phyloP scores from a whole-genome alignment of 2,113 vertebrate species.

The Ancistrus triradiatus region DNA sequence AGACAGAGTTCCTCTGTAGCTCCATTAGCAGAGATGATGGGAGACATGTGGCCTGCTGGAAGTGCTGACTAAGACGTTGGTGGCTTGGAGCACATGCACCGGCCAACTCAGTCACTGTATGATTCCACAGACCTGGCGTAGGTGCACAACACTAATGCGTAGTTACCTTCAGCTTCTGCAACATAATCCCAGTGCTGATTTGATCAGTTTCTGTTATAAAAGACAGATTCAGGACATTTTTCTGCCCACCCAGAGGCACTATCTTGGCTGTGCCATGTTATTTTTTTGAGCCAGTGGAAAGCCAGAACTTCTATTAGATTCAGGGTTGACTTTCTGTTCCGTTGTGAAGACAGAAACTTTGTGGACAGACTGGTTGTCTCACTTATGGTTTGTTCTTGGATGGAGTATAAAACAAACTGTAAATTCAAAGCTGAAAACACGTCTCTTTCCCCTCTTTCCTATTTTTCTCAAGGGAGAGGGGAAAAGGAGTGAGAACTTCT shows the following conservation, averaged over 20 bases:
- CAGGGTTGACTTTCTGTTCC: constrained; percentile 1
- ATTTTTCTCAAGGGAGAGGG: background rate
- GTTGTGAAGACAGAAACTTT: constrained; percentile 2
- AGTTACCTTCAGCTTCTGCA: constrained; percentile 9
- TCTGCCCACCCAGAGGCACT: constrained; percentile 8
- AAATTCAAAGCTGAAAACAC: background rate
- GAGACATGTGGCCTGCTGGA: constrained; percentile 22
- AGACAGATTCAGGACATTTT: constrained; percentile 1
- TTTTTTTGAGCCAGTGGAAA: constrained; percentile 26
- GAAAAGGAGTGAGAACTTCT: background rate
- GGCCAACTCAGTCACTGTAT: background rate
- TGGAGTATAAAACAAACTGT: background rate
- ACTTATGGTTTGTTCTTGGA: constrained; percentile 27
- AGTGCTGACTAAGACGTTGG: constrained; percentile 35
- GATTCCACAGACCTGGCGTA: constrained; percentile 33
- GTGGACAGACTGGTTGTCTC: constrained; percentile 33
- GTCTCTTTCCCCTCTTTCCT: background rate
- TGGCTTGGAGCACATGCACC: constrained; percentile 29
- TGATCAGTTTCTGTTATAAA: background rate
- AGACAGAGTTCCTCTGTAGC: constrained; percentile 25
- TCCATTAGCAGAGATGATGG: constrained; percentile 29
- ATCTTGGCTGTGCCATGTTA: background rate
- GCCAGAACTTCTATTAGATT: constrained; percentile 23
- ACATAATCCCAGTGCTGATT: constrained; percentile 4
- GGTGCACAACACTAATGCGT: constrained; percentile 6